Evolutionary conservation across 1,140 invertebrate species (phyloP).

Genomic region (Eulimnadia texana): DNA sequence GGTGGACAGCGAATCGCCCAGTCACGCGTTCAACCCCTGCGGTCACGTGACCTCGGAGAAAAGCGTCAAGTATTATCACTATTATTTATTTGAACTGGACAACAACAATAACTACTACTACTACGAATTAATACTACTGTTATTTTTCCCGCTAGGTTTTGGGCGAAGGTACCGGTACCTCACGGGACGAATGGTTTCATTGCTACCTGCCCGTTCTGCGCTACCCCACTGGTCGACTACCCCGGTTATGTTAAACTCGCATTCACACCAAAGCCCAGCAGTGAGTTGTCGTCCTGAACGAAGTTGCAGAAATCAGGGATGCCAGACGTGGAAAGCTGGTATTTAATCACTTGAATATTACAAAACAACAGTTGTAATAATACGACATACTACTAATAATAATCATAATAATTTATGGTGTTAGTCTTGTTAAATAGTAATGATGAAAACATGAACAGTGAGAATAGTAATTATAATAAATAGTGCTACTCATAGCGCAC

Average conservation of each 20-base stretch:
- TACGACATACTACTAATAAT: no score
- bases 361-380: no score
- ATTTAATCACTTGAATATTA: no score
- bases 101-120: not conserved
- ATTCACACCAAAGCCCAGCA: not conserved
- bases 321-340: no score
- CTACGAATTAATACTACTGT: constrained; percentile 4
- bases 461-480: no score
- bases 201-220: constrained; percentile 97
- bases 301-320: no score
- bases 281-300: no score
- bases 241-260: not conserved
- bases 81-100: not conserved
- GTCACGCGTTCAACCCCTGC: constrained; percentile 95
- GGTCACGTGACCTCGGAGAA: constrained; percentile 96
- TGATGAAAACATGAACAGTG: no score
- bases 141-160: constrained; percentile 67
- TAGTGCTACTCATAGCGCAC: no score
- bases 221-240: constrained; percentile 52
- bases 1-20: constrained; percentile 75
- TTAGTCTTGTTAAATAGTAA: no score
- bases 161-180: constrained; percentile 87
- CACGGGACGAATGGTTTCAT: constrained; percentile 97
- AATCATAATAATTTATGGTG: no score
- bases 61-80: constrained; percentile 71